A percentile compares a stretch with the other conserved stretches of the same genome.
Evolutionary conservation across 2,797 vertebrate genomes (phyloP).

Genomic region (Platalea minor): DNA sequence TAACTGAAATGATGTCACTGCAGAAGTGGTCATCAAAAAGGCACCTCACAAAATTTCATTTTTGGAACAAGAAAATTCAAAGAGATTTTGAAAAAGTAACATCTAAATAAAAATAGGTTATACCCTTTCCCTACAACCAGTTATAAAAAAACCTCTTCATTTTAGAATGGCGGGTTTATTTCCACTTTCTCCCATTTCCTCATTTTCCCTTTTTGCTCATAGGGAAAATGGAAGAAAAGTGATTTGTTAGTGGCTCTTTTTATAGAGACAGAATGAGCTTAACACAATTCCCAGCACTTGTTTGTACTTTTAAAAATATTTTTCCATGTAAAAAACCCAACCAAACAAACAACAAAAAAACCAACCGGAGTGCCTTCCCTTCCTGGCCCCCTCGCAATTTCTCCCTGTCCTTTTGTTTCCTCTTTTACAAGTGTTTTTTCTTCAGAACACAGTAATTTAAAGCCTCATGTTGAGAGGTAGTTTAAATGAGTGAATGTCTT

Average conservation of each 20-base stretch:
- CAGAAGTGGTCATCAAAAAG: background rate
- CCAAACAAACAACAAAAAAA: fast-evolving
- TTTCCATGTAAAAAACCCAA: background rate
- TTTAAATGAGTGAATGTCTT: background rate
- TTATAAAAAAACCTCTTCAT: background rate
- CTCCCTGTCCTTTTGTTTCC: background rate
- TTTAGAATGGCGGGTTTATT: background rate
- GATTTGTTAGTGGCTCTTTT: background rate
- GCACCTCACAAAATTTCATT: background rate
- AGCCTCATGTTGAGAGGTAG: background rate
- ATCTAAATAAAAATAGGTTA: background rate
- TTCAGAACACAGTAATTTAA: background rate
- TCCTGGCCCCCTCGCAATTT: fast-evolving
- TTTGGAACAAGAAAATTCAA: background rate
- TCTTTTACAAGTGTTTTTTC: background rate
- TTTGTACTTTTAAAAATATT: background rate
- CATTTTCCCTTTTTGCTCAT: background rate
- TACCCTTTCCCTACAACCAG: background rate
- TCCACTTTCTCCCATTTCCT: background rate
- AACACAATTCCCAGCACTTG: background rate
- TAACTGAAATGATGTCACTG: background rate
- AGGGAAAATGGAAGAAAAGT: background rate
- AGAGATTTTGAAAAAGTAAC: background rate
- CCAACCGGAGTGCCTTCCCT: background rate
- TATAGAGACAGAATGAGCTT: background rate